Conservation (phyloP, 2,888 invertebrate species). For the Dynastes maya region DNA sequence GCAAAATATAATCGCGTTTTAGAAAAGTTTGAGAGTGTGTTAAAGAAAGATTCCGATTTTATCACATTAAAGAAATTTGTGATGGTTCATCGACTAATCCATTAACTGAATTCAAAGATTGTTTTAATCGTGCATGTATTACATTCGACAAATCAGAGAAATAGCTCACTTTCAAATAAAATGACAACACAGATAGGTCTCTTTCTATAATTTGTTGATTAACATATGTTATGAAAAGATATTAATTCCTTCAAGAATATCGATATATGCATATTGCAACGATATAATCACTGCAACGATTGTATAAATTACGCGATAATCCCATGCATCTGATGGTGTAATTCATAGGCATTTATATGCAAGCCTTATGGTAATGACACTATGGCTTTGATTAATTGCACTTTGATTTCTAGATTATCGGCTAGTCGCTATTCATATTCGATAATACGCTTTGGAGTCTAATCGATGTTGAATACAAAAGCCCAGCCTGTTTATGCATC, state of each 20-base stretch:
- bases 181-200: too few relatives aligned
- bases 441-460: slow-evolving; percentile 41
- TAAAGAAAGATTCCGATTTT: too few relatives aligned
- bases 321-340: background rate
- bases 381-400: slow-evolving; percentile 67
- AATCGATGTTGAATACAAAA: background rate
- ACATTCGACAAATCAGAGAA: too few relatives aligned
- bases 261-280: slow-evolving; percentile 1
- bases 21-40: too few relatives aligned
- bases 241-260: background rate
- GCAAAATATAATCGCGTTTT: too few relatives aligned
- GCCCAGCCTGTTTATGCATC: background rate
- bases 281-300: background rate
- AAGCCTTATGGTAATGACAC: slow-evolving; percentile 50
- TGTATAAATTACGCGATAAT: slow-evolving; percentile 34
- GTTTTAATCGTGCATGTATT: too few relatives aligned
- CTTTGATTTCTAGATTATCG: slow-evolving; percentile 69
- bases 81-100: too few relatives aligned
- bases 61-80: too few relatives aligned
- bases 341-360: background rate
- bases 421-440: slow-evolving; percentile 57
- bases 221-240: too few relatives aligned
- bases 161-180: too few relatives aligned
- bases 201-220: too few relatives aligned
- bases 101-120: too few relatives aligned